phyloP scores from a whole-genome alignment of 1,140 invertebrate species.

The Asbolus verrucosus region DNA sequence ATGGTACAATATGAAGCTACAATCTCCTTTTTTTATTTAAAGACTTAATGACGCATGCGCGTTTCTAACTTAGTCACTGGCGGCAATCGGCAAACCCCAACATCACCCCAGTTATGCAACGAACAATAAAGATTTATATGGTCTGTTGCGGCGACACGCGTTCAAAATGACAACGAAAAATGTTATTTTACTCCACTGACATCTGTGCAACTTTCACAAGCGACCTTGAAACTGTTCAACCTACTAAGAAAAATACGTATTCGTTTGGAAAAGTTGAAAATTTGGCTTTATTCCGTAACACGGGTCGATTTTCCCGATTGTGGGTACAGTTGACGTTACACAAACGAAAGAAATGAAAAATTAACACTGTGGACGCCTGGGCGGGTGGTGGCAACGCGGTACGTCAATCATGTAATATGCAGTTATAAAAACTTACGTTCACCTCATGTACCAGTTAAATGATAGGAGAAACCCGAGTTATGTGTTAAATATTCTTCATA shows the following conservation, averaged over 20 bases:
- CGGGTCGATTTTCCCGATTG: no score
- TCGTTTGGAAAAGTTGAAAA: conserved; percentile 50
- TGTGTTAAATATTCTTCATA: neutral
- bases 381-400: no score
- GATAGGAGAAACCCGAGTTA: conserved; percentile 42
- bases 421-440: conserved; percentile 4
- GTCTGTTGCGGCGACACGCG: neutral
- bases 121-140: neutral
- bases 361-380: no score
- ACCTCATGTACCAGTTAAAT: conserved; percentile 56
- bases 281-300: no score
- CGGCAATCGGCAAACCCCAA: conserved; percentile 38
- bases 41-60: conserved; percentile 51
- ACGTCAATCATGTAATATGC: neutral
- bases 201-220: conserved; percentile 52
- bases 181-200: conserved; percentile 10
- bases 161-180: neutral
- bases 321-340: neutral
- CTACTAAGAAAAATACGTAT: conserved; percentile 43
- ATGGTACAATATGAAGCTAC: no score
- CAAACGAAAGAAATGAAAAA: no score
- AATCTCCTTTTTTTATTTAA: conserved; percentile 51
- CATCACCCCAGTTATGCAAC: conserved; percentile 53
- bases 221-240: conserved; percentile 49
- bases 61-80: conserved; percentile 51